phyloP scores from a whole-genome alignment of 2,113 vertebrate genomes.

The Callaeas wilsoni region DNA sequence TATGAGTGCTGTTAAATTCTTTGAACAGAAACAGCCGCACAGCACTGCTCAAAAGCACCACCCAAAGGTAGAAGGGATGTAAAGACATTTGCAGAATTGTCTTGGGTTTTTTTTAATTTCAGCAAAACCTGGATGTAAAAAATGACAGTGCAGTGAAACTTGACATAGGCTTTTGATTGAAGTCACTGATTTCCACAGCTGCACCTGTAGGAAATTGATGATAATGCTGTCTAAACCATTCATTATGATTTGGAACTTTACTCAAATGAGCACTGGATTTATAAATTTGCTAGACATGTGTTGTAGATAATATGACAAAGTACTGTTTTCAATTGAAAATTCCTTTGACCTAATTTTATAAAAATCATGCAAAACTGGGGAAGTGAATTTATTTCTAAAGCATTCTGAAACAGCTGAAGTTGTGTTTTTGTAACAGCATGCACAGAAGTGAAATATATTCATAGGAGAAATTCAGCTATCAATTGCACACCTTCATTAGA shows the following conservation, averaged over 20 bases:
- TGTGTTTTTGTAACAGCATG: background rate
- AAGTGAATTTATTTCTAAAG: slow-evolving; percentile 55
- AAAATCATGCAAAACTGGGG: slow-evolving; percentile 55
- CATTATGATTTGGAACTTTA: slow-evolving; percentile 85
- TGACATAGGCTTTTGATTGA: slow-evolving; percentile 88
- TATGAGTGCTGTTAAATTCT: background rate
- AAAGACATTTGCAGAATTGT: slow-evolving; percentile 41
- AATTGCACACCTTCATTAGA: slow-evolving; percentile 10
- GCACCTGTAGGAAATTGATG: slow-evolving; percentile 92
- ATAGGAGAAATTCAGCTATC: background rate
- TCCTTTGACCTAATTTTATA: slow-evolving; percentile 76
- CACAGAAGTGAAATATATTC: slow-evolving; percentile 22
- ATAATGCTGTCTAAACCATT: slow-evolving; percentile 91
- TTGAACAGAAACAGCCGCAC: background rate
- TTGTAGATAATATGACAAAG: slow-evolving; percentile 78
- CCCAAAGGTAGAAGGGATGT: slow-evolving; percentile 74
- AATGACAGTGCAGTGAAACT: slow-evolving; percentile 76
- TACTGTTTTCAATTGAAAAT: slow-evolving; percentile 69
- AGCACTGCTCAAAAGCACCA: slow-evolving; percentile 83
- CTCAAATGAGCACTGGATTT: slow-evolving; percentile 82
- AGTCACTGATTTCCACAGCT: slow-evolving; percentile 86
- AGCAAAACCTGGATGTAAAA: slow-evolving; percentile 80
- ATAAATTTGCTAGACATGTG: slow-evolving; percentile 88
- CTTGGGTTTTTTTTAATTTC: slow-evolving; percentile 70
- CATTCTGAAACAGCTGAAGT: slow-evolving; percentile 40